A percentile compares a stretch with the other conserved stretches of the same genome.
These are phyloP conservation scores for Heliconius ismenius DNA, from an alignment of 2,888 invertebrate species.

Conservation along the genomic window DNA sequence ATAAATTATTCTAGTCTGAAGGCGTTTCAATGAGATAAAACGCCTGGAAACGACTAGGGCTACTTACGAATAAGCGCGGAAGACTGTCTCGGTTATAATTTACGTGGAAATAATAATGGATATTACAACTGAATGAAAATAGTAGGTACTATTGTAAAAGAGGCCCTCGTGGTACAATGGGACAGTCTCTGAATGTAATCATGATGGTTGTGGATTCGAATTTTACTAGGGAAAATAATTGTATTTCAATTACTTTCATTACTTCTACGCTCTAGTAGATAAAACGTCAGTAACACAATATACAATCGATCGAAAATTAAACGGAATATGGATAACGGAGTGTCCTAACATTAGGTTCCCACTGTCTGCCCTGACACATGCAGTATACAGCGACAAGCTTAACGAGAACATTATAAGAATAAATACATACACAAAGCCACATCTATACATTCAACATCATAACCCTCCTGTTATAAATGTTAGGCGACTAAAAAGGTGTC, in stretches of 20 bases:
- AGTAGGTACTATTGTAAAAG: background rate
- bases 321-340: background rate
- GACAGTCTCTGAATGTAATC: no score
- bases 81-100: background rate
- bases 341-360: background rate
- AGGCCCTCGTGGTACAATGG: no score
- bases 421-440: constrained; percentile 30
- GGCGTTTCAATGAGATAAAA: constrained; percentile 47
- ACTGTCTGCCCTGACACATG: background rate
- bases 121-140: background rate
- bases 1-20: constrained; percentile 73
- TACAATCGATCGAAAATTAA: background rate
- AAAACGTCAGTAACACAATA: background rate
- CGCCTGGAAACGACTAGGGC: constrained; percentile 35
- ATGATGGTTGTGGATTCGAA: background rate
- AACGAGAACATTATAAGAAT: background rate
- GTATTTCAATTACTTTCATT: background rate
- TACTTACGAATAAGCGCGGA: background rate
- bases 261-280: background rate
- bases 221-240: background rate
- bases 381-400: background rate
- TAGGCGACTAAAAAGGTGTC: constrained; percentile 74
- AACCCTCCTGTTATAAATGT: constrained; percentile 68
- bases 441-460: constrained; percentile 50
- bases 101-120: background rate